These are phyloP conservation scores for Paragorgia papillata DNA, from an alignment of 92 coral and sea anemone genomes.

Conservation along the genomic window DNA sequence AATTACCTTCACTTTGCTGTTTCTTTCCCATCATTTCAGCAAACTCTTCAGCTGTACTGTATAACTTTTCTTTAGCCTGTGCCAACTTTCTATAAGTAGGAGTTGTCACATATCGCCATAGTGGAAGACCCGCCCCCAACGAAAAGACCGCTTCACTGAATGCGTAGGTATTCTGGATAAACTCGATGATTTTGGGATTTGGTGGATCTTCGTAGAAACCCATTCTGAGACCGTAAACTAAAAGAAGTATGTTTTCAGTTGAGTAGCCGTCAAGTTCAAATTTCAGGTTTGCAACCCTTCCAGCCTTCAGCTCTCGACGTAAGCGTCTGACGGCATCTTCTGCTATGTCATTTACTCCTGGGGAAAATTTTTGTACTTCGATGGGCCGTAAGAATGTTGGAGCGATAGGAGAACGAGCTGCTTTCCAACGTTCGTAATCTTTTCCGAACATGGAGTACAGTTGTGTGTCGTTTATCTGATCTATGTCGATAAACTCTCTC, in stretches of 20 bases:
- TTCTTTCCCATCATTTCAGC: background rate
- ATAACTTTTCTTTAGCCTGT: background rate
- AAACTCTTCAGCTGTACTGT: background rate
- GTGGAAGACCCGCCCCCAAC: background rate
- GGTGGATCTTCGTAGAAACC: background rate
- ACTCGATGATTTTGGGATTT: background rate
- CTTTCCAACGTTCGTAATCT: slow-evolving; percentile 1
- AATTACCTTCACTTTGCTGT: background rate
- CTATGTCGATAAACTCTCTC: background rate
- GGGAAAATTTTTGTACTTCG: background rate
- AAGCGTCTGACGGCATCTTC: slow-evolving; percentile 4
- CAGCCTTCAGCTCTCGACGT: background rate
- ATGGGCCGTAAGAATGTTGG: slow-evolving; percentile 1
- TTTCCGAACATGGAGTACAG: background rate
- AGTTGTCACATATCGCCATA: background rate
- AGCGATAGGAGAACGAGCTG: slow-evolving; percentile 8
- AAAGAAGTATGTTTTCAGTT: background rate
- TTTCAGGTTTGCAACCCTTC: background rate
- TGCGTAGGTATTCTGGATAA: background rate
- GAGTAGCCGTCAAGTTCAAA: background rate
- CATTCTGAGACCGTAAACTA: background rate
- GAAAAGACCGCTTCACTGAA: background rate
- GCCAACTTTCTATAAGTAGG: background rate
- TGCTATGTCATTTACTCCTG: background rate
- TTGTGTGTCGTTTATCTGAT: no score